Evolutionary conservation across 2,888 invertebrate species (phyloP).

Genomic region (Ligdia adustata): DNA sequence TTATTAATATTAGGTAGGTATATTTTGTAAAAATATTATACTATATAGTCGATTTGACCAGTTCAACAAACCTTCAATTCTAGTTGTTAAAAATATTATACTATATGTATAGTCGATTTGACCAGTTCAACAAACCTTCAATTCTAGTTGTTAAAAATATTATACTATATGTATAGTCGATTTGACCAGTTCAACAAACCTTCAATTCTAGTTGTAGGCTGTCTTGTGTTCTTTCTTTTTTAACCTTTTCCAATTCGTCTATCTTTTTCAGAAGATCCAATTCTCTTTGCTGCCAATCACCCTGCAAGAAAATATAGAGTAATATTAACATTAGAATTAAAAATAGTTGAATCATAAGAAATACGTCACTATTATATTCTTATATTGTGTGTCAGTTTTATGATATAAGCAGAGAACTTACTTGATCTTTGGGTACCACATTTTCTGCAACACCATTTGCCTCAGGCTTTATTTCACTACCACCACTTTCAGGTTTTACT

Average conservation of each 20-base stretch:
- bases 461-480: constrained; percentile 5
- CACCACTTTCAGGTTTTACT: too few relatives aligned
- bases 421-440: constrained; percentile 25
- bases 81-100: too few relatives aligned
- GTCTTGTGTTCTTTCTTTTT: constrained; percentile 62
- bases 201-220: constrained; percentile 66
- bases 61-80: too few relatives aligned
- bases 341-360: too few relatives aligned
- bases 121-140: too few relatives aligned
- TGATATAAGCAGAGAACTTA: background rate
- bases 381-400: background rate
- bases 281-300: constrained; percentile 70
- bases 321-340: too few relatives aligned
- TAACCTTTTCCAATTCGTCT: constrained; percentile 65
- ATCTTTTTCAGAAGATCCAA: constrained; percentile 69
- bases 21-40: too few relatives aligned
- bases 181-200: constrained; percentile 43
- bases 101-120: too few relatives aligned
- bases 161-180: too few relatives aligned
- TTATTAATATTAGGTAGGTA: too few relatives aligned
- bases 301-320: constrained; percentile 42
- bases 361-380: background rate
- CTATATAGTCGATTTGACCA: too few relatives aligned
- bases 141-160: too few relatives aligned
- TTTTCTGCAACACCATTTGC: constrained; percentile 15